phyloP scores from a whole-genome alignment of 2,888 invertebrate genomes.

The Salticus scenicus region DNA sequence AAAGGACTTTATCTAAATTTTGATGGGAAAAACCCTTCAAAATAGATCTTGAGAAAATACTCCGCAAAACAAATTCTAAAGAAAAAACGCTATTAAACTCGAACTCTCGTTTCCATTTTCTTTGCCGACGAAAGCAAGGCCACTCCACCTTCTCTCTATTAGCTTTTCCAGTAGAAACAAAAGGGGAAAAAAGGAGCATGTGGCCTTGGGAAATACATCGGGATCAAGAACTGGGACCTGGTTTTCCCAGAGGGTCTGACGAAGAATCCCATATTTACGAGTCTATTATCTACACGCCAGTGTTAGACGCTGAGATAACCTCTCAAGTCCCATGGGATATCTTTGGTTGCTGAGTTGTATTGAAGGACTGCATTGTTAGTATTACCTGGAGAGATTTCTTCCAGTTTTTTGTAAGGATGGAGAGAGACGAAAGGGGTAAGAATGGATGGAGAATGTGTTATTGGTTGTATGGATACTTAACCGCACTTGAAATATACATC shows the following conservation, averaged over 20 bases:
- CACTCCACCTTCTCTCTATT: background rate
- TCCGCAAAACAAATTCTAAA: slow-evolving; percentile 3
- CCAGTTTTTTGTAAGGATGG: too few relatives aligned
- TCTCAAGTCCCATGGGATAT: slow-evolving; percentile 23
- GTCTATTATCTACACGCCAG: slow-evolving; percentile 62
- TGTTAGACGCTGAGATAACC: slow-evolving; percentile 54
- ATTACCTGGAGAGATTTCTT: background rate
- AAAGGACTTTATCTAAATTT: too few relatives aligned
- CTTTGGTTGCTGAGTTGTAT: background rate
- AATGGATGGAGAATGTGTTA: too few relatives aligned
- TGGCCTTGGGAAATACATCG: slow-evolving; percentile 24
- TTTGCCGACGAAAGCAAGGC: background rate
- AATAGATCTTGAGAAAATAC: background rate
- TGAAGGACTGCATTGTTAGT: background rate
- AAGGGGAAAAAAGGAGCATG: background rate
- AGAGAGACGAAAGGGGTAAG: too few relatives aligned
- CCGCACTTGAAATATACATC: too few relatives aligned
- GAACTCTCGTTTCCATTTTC: slow-evolving; percentile 3
- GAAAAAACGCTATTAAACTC: slow-evolving; percentile 3
- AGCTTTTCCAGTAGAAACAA: background rate
- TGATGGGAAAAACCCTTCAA: background rate
- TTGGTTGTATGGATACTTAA: too few relatives aligned
- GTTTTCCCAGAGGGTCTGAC: slow-evolving; percentile 29
- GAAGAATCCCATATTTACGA: slow-evolving; percentile 67
- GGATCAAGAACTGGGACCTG: slow-evolving; percentile 44